Conservation (phyloP, 2,888 invertebrate species). For the Phortica magna region DNA sequence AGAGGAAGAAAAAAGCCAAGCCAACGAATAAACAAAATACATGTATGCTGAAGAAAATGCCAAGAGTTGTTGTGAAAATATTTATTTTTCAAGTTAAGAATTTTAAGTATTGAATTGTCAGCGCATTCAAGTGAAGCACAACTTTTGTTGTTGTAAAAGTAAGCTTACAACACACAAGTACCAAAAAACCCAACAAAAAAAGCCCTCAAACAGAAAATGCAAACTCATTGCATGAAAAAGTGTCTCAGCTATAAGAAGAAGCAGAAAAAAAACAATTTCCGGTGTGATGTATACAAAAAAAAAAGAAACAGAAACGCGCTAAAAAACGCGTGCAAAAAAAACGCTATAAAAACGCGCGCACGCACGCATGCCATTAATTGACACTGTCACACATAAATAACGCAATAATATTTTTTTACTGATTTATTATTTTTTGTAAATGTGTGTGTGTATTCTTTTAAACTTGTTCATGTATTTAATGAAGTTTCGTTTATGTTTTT, state of each 20-base stretch:
- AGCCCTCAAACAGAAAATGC: conserved; percentile 52
- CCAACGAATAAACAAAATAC: conserved; percentile 65
- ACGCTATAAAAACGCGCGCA: conserved; percentile 35
- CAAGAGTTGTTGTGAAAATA: conserved; percentile 75
- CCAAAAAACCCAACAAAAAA: conserved; percentile 39
- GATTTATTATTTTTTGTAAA: background rate
- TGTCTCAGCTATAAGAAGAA: conserved; percentile 21
- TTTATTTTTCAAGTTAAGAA: conserved; percentile 75
- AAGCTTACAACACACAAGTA: conserved; percentile 63
- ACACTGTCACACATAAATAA: background rate
- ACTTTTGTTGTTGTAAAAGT: conserved; percentile 63
- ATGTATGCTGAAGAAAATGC: conserved; percentile 49
- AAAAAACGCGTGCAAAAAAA: conserved; percentile 24
- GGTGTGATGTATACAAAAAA: conserved; percentile 51
- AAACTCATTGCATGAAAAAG: conserved; percentile 66
- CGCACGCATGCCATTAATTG: conserved; percentile 29
- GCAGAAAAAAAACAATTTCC: conserved; percentile 61
- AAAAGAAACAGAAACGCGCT: conserved; percentile 40
- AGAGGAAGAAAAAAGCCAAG: conserved; percentile 62
- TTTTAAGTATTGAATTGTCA: conserved; percentile 73
- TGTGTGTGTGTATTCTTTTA: background rate
- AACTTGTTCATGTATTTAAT: background rate
- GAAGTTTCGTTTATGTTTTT: conserved; percentile 18
- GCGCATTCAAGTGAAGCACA: conserved; percentile 58
- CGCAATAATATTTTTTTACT: background rate